Base-by-base conservation (phyloP, 1,140 invertebrate genomes). In the Babylonia areolata region DNA sequence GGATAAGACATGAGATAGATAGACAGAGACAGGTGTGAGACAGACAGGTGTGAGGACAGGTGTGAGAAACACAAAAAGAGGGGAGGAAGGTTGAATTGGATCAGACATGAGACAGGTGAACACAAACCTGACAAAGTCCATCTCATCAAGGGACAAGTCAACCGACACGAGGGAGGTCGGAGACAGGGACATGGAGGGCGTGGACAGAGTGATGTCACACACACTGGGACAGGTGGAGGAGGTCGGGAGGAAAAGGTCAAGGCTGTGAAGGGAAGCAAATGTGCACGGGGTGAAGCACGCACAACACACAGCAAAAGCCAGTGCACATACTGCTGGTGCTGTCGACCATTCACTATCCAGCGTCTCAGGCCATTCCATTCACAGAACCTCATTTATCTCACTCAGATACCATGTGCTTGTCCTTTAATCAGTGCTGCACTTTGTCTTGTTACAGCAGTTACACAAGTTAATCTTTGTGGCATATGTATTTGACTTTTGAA, bases 121-220 rank as follows among this genome's bases (percentile, higher is more conserved):
- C 33, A 84, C 82, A 73, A 84, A 84, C 82, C 82, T 84, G 54
- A 39, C 35, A 46, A 42, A 73, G 31, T 84, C 82, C 69, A 75
- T 46, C n/a, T 84, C 82, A 84, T 84, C 82, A 75, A 84, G 39
- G 64, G 82, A 84, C 82, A 84, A 75, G 69, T 84, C 82, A 73
- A 84, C 23, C 35, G 82, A 84, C 82, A 84, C 75, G 64, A 84
- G 82, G 39, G 82, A 84, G 5, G 82, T 84, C 69, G 82, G 82
- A 31, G 82, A 84, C 58, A 84, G 40, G 33, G 82, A 84, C 82
- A 84, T 84, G 54, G 82, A 84, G 69, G 82, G 82, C 69, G 82
- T 84, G 64, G 82, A 84, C 23, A 84, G 82, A 35, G 82, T 84
- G n/a, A 75, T 64, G 69, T 84, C 82, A 84, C 82, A 84, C 64